These are phyloP conservation scores for Meriones unguiculatus DNA, from an alignment of 2,113 vertebrate genomes.

Conservation along the genomic window DNA sequence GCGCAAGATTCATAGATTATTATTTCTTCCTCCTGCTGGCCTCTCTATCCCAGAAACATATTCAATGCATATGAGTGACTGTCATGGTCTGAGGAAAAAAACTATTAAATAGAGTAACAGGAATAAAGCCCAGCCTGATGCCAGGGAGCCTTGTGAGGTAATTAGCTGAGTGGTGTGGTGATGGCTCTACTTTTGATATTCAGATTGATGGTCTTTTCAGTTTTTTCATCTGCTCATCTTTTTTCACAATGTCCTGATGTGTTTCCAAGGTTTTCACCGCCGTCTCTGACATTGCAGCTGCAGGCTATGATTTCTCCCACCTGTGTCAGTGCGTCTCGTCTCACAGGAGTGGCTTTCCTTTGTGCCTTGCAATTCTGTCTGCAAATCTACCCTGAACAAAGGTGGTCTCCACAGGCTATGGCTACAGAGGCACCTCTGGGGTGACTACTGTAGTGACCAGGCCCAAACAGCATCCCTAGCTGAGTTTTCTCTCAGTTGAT, in stretches of 20 bases:
- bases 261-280: not conserved
- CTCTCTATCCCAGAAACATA: constrained; percentile 13
- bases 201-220: not conserved
- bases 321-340: not conserved
- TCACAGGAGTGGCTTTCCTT: not conserved
- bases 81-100: not conserved
- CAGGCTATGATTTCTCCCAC: not conserved
- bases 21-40: not conserved
- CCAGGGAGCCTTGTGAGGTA: not conserved
- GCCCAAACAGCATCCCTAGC: not conserved
- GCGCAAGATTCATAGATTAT: not conserved
- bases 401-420: not conserved
- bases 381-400: not conserved
- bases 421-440: not conserved
- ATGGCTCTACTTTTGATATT: not conserved
- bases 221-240: not conserved
- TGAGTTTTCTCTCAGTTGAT: not conserved
- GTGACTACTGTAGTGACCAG: not conserved
- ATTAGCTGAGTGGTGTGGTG: not conserved
- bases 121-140: not conserved
- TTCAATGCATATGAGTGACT: constrained; percentile 25
- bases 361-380: not conserved
- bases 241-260: not conserved
- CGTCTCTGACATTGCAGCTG: not conserved
- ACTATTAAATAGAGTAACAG: not conserved